Base-by-base conservation (phyloP, 1,140 invertebrate species). In the Ericerus pela region DNA sequence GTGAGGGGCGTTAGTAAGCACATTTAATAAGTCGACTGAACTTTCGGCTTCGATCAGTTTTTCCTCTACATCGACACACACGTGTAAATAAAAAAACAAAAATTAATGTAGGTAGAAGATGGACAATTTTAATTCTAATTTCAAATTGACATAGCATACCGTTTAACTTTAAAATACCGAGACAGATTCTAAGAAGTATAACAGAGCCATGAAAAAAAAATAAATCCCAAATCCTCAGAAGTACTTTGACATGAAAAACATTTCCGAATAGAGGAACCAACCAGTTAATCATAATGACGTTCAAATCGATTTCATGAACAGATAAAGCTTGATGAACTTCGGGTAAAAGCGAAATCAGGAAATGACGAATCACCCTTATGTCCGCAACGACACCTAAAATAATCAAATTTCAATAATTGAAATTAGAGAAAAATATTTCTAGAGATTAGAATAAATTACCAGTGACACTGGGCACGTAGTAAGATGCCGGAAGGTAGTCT, bases 181-280 rank as follows among this genome's bases (percentile, higher is more conserved):
- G 73, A 1, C 89, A 93, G 8, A 96, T 78, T 77, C 97, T 89
- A 70, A 99, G 98, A n/a, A 99, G 73, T 43, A 96, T 83, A 58
- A 94, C 81, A 11, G 91, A 94, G 36, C 96, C 96, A 70, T 97
- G 85, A 62, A 86, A 80, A 68, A 98, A 96, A 69, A 99, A 91
- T 56, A 96, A 73, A 72, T 99, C 96, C 96, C 96, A 99, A 59
- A 99, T 82, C 57, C 91, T 75, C 2, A 99, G 72, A 36, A 99
- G 75, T 58, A 96, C 88, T 72, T 91, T 94, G 79, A 95, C 93
- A 64, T 96, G 89, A n/a, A 98, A 88, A 57, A 97, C 91, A 66
- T 92, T 96, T 2, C 94, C 89, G 73, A 96, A 97, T n/a, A 98
- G 69, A 1, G 95, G 96, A 28, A 99, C 73, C 70, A 98, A 96